Evolutionary conservation across 2,113 vertebrate species (phyloP).

Genomic region (Percopsis transmontana): DNA sequence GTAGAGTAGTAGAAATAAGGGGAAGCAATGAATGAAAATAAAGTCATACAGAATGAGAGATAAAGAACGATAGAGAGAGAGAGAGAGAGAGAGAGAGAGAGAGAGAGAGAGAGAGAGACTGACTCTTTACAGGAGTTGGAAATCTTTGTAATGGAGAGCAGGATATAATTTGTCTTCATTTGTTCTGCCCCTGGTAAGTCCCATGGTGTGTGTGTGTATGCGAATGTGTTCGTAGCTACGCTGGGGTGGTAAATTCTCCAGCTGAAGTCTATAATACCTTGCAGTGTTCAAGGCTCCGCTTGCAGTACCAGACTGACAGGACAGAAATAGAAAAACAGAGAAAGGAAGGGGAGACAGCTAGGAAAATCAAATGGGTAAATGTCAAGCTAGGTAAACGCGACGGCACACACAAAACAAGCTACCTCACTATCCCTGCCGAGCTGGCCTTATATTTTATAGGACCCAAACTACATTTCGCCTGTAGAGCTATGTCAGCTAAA

Average conservation of each 20-base stretch:
- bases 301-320: constrained; percentile 7
- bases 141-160: not conserved
- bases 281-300: constrained; percentile 18
- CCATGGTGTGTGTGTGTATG: not conserved
- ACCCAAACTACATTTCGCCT: no score
- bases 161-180: not conserved
- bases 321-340: not conserved
- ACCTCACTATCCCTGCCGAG: no score
- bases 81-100: not conserved
- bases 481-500: no score
- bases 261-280: constrained; percentile 16
- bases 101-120: not conserved
- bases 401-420: no score
- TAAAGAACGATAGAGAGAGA: not conserved
- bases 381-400: no score
- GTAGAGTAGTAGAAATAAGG: not conserved
- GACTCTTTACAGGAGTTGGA: not conserved
- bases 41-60: not conserved
- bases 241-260: constrained; percentile 11
- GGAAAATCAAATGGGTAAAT: no score
- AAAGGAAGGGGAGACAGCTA: not conserved
- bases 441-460: no score
- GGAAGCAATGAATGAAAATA: not conserved
- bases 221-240: constrained; percentile 9
- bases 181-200: constrained; percentile 18